Evolutionary conservation across 1,140 invertebrate genomes (phyloP).

Genomic region (roundworm (Caenorhabditis elegans)): DNA sequence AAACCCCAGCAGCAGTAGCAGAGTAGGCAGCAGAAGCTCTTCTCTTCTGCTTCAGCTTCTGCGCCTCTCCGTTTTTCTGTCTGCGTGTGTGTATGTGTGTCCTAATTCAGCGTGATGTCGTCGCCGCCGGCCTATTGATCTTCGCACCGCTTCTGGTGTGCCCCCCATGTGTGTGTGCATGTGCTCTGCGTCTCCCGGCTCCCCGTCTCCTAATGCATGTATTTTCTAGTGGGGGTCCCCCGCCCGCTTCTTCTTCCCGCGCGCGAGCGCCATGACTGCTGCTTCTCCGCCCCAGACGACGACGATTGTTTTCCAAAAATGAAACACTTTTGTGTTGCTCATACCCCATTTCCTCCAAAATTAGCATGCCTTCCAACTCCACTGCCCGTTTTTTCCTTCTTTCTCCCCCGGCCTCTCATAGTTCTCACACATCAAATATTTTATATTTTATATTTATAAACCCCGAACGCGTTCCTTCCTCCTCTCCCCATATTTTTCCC

Average conservation of each 20-base stretch:
- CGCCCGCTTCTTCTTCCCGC: neutral
- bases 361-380: no score
- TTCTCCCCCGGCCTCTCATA: no score
- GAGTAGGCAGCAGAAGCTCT: neutral
- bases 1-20: neutral
- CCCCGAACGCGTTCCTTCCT: no score
- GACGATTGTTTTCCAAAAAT: slow-evolving; percentile 9
- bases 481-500: no score
- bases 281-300: neutral
- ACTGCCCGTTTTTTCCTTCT: no score
- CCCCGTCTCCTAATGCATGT: neutral
- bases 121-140: slow-evolving; percentile 24
- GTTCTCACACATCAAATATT: no score
- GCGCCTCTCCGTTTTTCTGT: neutral
- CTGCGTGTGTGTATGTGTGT: slow-evolving; percentile 6
- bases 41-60: neutral
- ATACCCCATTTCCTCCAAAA: no score
- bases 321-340: neutral
- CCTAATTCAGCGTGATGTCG: slow-evolving; percentile 31
- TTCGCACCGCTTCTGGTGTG: slow-evolving; percentile 31
- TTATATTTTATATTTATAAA: no score
- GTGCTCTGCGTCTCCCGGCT: slow-evolving; percentile 1
- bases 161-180: neutral
- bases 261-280: slow-evolving; percentile 12
- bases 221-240: slow-evolving; percentile 20